Base-by-base conservation (phyloP, 2,113 vertebrate genomes). In the Coturnix japonica region DNA sequence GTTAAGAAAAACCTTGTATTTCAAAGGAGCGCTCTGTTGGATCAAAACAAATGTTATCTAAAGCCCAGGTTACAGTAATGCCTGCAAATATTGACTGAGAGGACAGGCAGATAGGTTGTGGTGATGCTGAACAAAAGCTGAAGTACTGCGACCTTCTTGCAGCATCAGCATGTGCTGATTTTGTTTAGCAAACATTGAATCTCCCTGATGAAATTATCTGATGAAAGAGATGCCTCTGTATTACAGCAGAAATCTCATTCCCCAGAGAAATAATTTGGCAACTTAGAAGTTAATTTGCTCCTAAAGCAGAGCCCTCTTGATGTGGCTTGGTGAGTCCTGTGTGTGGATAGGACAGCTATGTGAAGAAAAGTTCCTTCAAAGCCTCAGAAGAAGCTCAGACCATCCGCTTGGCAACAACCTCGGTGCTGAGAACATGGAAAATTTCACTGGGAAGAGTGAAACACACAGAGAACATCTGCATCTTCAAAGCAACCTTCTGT, bases 41-140 rank as follows among this genome's bases (percentile, higher is more conserved):
- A 57, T 80, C 43, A 78, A 92, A 94, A 74, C 21, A 78, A 64
- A 85, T 85, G 35, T 89, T 79, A 83, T 72, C 60, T 61, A 66
- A n/a, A 90, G 43, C 35, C 51, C n/a, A 74, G 51, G 44, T 59
- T 89, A 49, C 72, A 77, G 75, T 69, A 57, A 47, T 2, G 16
- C 43, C 83, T 72, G 37, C 72, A 89, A 87, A 67, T 59, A 87
- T 26, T 77, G 87, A 73, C 46, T 0, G 4, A 66, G 33, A 87
- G 44, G n/a, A 61, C 6, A 81, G 13, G 26, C 22, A 90, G 90
- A 85, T 23, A n/a, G 54, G 25, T 57, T 87, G 44, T 1, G 7
- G 41, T 46, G 47, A 70, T n/a, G 49, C 67, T 77, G 78, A 80
- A 81, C 56, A 53, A 82, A 85, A 77, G 56, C 37, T 59, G 37